These are phyloP conservation scores for Atethmia centrago DNA, from an alignment of 2,888 invertebrate genomes.

Conservation along the genomic window DNA sequence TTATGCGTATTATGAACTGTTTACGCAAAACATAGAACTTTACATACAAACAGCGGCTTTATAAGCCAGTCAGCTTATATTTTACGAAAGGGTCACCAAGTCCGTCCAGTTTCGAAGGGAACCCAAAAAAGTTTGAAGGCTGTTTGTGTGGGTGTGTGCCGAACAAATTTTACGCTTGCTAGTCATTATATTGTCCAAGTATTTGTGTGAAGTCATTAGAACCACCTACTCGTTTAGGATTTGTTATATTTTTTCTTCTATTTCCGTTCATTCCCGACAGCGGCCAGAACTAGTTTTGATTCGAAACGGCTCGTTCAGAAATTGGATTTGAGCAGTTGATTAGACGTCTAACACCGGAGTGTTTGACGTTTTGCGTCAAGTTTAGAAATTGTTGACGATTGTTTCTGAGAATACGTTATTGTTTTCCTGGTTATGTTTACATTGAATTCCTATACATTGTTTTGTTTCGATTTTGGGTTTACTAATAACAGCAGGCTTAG, in stretches of 20 bases:
- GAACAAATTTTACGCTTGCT: slow-evolving; percentile 78
- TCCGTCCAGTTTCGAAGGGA: slow-evolving; percentile 53
- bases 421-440: slow-evolving; percentile 16
- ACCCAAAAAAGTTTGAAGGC: slow-evolving; percentile 66
- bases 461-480: slow-evolving; percentile 9
- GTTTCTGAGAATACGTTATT: slow-evolving; percentile 37
- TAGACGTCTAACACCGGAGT: slow-evolving; percentile 39
- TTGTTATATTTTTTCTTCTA: slow-evolving; percentile 66
- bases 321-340: slow-evolving; percentile 56
- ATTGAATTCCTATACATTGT: background rate
- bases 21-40: slow-evolving; percentile 24
- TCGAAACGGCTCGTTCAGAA: slow-evolving; percentile 60
- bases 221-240: slow-evolving; percentile 71
- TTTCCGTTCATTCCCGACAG: slow-evolving; percentile 46
- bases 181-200: slow-evolving; percentile 77
- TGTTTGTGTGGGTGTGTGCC: slow-evolving; percentile 73
- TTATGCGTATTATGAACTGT: background rate
- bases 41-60: slow-evolving; percentile 22
- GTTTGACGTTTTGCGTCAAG: slow-evolving; percentile 55
- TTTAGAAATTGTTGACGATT: slow-evolving; percentile 51
- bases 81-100: slow-evolving; percentile 49
- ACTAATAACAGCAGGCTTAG: too few relatives aligned
- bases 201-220: slow-evolving; percentile 79
- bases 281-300: slow-evolving; percentile 59
- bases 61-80: slow-evolving; percentile 39